Base-by-base conservation (phyloP, 2,888 invertebrate genomes). In the Dicyrtomina minuta region DNA sequence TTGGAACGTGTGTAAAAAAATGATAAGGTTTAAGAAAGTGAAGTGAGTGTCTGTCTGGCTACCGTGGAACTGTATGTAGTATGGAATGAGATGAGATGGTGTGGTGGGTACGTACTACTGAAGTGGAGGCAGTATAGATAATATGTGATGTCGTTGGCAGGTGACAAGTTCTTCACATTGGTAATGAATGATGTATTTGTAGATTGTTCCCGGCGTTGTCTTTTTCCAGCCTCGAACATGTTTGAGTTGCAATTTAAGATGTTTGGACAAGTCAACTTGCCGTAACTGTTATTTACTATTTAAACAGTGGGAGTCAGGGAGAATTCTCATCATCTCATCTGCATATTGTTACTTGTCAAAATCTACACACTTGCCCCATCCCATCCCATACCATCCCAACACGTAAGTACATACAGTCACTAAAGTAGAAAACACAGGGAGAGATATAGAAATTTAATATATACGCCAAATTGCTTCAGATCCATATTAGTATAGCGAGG, bases 231-330 rank as follows among this genome's bases (percentile, higher is more conserved):
- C 33, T 65, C 20, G 41, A 55, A 58, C 66, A 58, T 75, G 77
- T 75, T 77, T 75, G 67, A 75, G 70, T 77, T 73, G 75, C 70
- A 77, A 77, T 73, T 71, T 74, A 74, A 77, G 77, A 75, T 77
- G 77, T 77, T 77, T 77, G 69, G 75, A 77, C 75, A 77, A 75
- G 74, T 74, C 71, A 75, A 73, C 66, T 75, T 72, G 53, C 67
- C 74, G 70, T 70, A 71, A 74, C 72, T 72, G 66, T 69, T 75
- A 74, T 75, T 76, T 75, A 75, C 74, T 72, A 71, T 74, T 74
- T 55, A 76, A 70, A 74, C 70, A 70, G 58, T 55, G 64, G 44
- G 66, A 64, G 59, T 60, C 66, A 71, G 39, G 39, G 53, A 71
- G 60, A 56, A 20, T 43, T 26, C 61, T 68, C 51, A 26, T 44